Percentiles rank a stretch among this genome's conserved stretches.
Conservation (phyloP, 2,113 vertebrate genomes). For the Chaenogobius annularis region DNA sequence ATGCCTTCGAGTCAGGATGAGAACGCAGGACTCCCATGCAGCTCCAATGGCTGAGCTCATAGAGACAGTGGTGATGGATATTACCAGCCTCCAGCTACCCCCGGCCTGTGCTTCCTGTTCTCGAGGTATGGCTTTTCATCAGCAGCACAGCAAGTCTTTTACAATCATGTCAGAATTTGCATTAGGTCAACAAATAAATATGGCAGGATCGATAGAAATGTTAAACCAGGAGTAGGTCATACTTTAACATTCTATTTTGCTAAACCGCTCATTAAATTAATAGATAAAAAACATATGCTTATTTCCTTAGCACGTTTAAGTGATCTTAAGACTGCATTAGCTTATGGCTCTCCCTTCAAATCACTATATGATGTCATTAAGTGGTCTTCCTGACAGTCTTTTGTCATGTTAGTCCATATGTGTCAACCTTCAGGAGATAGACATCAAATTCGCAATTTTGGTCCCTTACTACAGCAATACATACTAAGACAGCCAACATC, state of each 20-base stretch:
- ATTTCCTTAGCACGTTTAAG: background rate
- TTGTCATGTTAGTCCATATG: too few relatives aligned
- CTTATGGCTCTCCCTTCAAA: too few relatives aligned
- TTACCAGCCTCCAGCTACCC: constrained; percentile 61
- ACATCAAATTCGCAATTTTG: too few relatives aligned
- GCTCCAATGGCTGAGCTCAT: constrained; percentile 42
- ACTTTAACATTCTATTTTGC: background rate
- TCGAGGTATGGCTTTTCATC: constrained; percentile 60
- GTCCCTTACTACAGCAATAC: too few relatives aligned
- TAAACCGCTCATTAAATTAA: too few relatives aligned
- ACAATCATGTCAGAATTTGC: constrained; percentile 56
- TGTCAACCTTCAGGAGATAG: too few relatives aligned
- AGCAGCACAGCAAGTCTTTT: constrained; percentile 53
- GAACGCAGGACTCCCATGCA: constrained; percentile 14
- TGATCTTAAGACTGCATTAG: too few relatives aligned
- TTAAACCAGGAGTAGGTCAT: constrained; percentile 45
- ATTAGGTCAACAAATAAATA: constrained; percentile 43
- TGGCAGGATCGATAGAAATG: constrained; percentile 8
- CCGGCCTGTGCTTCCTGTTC: constrained; percentile 66
- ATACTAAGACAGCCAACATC: too few relatives aligned
- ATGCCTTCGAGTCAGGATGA: background rate
- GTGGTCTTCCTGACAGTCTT: too few relatives aligned
- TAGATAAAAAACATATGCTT: too few relatives aligned
- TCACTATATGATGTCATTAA: too few relatives aligned
- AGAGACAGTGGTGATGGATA: constrained; percentile 63